These are phyloP conservation scores for Crypturellus tataupa DNA, from an alignment of 2,797 vertebrate species.

Conservation along the genomic window DNA sequence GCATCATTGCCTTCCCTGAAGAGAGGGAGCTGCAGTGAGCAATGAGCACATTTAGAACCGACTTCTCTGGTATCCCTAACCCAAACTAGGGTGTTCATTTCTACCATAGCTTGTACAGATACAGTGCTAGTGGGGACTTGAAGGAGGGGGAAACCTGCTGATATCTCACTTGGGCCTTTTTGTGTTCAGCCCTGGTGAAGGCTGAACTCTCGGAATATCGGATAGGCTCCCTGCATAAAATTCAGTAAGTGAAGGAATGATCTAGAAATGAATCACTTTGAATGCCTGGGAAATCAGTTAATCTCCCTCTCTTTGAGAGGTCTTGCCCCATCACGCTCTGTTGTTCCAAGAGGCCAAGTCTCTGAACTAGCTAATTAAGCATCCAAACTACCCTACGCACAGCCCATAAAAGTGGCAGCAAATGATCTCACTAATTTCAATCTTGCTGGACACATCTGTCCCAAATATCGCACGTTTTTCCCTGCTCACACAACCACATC, in stretches of 20 bases:
- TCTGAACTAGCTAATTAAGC: neutral
- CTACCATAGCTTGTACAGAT: neutral
- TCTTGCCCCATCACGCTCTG: neutral
- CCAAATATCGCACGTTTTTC: neutral
- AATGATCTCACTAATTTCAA: neutral
- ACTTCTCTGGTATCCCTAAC: neutral
- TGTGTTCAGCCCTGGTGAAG: accelerated
- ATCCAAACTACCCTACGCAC: neutral
- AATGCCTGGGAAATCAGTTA: neutral
- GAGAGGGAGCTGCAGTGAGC: neutral
- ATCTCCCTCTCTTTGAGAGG: neutral
- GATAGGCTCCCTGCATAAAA: neutral
- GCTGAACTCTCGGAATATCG: neutral
- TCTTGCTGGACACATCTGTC: neutral
- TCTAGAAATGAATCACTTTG: neutral
- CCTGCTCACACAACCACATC: neutral
- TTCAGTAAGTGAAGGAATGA: neutral
- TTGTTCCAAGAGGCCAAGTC: neutral
- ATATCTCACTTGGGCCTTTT: neutral
- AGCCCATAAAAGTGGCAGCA: neutral
- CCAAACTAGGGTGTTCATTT: neutral
- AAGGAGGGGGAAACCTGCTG: neutral
- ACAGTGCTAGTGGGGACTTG: neutral
- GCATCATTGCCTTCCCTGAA: neutral
- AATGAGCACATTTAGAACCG: neutral